Evolutionary conservation across 2,797 vertebrate species (phyloP).

Genomic region (Phaenicophaeus curvirostris): DNA sequence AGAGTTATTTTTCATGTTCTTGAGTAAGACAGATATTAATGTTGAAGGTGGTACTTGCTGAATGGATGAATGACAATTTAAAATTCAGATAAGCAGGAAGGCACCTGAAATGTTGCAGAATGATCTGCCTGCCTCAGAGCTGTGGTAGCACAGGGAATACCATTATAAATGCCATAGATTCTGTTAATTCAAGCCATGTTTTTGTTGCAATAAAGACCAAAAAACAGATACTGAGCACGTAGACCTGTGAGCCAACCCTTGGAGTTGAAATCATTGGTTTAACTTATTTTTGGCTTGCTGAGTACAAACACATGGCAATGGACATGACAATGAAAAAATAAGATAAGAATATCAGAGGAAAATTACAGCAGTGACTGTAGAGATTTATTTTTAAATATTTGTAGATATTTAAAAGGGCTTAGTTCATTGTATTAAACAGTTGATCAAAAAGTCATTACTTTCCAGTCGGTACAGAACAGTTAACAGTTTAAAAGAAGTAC

Average conservation of each 20-base stretch:
- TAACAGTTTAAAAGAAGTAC: background rate
- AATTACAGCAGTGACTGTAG: background rate
- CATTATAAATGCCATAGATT: background rate
- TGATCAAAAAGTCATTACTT: background rate
- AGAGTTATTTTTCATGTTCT: background rate
- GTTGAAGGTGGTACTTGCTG: background rate
- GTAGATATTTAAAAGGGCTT: background rate
- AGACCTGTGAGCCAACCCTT: background rate
- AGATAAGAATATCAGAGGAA: background rate
- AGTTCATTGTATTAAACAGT: background rate
- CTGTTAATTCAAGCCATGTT: background rate
- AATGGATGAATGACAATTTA: background rate
- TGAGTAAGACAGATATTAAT: background rate
- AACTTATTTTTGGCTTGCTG: background rate
- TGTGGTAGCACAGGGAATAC: fast-evolving
- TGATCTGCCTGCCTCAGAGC: background rate
- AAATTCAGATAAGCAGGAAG: background rate
- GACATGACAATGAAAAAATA: background rate
- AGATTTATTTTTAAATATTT: background rate
- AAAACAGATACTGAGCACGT: background rate
- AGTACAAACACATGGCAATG: background rate
- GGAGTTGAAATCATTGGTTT: background rate
- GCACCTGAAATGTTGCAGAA: background rate
- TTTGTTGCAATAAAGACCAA: background rate
- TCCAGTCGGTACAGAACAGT: background rate